phyloP scores from a whole-genome alignment of 2,888 invertebrate genomes.

The Loripinus fragilis region DNA sequence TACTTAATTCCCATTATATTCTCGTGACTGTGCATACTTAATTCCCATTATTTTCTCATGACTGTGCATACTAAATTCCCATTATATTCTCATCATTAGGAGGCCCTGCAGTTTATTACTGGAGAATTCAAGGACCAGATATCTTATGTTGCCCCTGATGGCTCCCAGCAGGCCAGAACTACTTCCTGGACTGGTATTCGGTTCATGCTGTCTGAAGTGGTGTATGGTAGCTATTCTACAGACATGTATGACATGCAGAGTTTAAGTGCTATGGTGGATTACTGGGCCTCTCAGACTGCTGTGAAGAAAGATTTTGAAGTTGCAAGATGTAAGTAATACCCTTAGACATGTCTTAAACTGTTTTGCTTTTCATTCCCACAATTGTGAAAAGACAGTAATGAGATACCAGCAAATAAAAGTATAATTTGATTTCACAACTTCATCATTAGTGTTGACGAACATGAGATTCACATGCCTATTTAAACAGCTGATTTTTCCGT shows the following conservation, averaged over 20 bases:
- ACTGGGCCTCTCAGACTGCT: conserved; percentile 82
- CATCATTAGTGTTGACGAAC: too few species aligned
- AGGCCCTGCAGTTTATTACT: conserved; percentile 72
- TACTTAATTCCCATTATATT: too few species aligned
- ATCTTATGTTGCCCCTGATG: conserved; percentile 73
- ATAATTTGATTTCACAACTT: too few species aligned
- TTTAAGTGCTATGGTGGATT: conserved; percentile 82
- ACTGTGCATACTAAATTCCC: too few species aligned
- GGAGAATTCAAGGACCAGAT: conserved; percentile 80
- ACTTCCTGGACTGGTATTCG: conserved; percentile 81
- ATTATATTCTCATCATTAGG: conserved; percentile 61
- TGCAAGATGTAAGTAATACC: conserved; percentile 78
- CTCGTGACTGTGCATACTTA: too few species aligned
- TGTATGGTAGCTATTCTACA: conserved; percentile 81
- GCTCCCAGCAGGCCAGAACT: conserved; percentile 69
- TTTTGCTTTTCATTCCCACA: too few species aligned
- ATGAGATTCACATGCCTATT: too few species aligned
- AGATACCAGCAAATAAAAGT: too few species aligned
- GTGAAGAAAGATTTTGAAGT: conserved; percentile 83
- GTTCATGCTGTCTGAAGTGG: conserved; percentile 81
- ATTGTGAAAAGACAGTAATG: too few species aligned
- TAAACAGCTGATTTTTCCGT: too few species aligned
- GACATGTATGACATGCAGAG: conserved; percentile 80
- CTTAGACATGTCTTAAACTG: too few species aligned
- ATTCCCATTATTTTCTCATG: too few species aligned